phyloP scores from a whole-genome alignment of 2,888 invertebrate genomes.

The Dynastes grantii region DNA sequence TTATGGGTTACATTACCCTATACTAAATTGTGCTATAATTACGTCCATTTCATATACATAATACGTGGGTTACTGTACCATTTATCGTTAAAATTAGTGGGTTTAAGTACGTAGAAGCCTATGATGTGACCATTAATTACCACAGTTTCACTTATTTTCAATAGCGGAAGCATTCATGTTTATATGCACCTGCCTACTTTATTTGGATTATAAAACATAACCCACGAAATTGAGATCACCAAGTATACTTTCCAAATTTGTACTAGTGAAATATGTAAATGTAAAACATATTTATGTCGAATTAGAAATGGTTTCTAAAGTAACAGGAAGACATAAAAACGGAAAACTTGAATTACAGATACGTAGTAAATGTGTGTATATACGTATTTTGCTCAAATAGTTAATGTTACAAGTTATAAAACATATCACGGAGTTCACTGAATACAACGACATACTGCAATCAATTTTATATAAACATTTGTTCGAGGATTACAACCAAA shows the following conservation, averaged over 20 bases:
- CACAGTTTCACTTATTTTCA: constrained; percentile 24
- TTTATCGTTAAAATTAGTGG: constrained; percentile 22
- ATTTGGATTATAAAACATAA: not conserved
- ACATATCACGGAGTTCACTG: too few species aligned
- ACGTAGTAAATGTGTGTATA: not conserved
- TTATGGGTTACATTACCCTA: constrained; percentile 13
- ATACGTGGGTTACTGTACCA: constrained; percentile 10
- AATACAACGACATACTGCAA: too few species aligned
- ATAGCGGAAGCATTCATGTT: not conserved
- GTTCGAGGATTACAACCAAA: too few species aligned
- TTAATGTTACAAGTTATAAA: too few species aligned
- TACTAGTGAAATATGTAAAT: too few species aligned
- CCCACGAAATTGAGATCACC: too few species aligned
- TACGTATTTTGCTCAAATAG: too few species aligned
- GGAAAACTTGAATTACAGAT: not conserved
- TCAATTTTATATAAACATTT: too few species aligned
- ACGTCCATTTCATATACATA: not conserved
- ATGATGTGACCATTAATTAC: not conserved
- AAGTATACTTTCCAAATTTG: too few species aligned
- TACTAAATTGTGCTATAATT: constrained; percentile 20
- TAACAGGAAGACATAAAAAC: not conserved
- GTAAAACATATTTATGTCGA: too few species aligned
- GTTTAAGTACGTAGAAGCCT: not conserved
- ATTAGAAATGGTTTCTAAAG: too few species aligned
- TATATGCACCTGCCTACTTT: not conserved